A percentile compares a stretch with the other conserved stretches of the same genome.
Conservation (phyloP, 2,888 invertebrate species). For the Anagyrus pseudococci region DNA sequence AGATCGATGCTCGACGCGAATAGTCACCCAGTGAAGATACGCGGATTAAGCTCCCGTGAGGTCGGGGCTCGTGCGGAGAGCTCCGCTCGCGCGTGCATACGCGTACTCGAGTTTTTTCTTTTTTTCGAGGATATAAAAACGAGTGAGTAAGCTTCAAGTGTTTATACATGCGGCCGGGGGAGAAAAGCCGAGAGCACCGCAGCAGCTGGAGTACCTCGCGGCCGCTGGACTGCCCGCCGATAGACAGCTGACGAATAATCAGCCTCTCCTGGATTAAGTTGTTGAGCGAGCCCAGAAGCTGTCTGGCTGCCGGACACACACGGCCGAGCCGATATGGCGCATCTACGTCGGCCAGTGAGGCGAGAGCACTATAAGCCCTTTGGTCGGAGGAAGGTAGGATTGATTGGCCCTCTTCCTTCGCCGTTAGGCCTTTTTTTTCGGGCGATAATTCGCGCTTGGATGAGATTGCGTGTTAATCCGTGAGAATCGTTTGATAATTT, state of each 20-base stretch:
- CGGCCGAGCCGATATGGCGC: slow-evolving; percentile 51
- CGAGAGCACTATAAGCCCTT: slow-evolving; percentile 58
- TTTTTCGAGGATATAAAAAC: too few species aligned
- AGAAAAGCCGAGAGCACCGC: neutral
- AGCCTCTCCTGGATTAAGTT: neutral
- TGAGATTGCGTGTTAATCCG: too few species aligned
- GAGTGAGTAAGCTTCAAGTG: neutral
- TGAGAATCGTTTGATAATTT: too few species aligned
- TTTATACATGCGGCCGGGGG: neutral
- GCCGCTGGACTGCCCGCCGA: neutral
- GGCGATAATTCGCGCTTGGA: too few species aligned
- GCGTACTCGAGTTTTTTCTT: too few species aligned
- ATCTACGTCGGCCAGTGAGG: slow-evolving; percentile 53
- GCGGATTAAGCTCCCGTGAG: too few species aligned
- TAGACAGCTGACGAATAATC: slow-evolving; percentile 14
- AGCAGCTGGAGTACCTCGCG: neutral
- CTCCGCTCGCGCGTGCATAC: too few species aligned
- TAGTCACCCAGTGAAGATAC: too few species aligned
- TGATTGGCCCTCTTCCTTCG: too few species aligned
- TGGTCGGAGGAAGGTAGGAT: slow-evolving; percentile 59
- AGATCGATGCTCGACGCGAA: too few species aligned
- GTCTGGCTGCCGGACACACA: neutral
- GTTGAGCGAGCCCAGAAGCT: neutral
- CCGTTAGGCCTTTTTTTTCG: too few species aligned
- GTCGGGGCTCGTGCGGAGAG: too few species aligned